Base-by-base conservation (phyloP, 2,797 vertebrate genomes). In the Neopelma chrysocephalum region DNA sequence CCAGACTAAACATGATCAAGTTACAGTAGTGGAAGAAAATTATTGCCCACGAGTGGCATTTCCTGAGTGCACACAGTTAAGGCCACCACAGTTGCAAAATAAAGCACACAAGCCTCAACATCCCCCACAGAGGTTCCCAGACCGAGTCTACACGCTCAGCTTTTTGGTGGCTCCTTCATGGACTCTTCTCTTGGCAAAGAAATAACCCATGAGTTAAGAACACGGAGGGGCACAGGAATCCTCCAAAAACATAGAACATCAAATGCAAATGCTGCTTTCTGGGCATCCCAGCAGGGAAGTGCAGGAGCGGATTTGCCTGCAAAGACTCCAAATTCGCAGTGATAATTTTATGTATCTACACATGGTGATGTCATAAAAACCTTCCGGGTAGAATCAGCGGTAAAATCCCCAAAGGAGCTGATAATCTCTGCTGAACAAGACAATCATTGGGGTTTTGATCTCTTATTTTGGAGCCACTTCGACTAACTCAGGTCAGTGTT, bases 211-310 rank as follows among this genome's bases (percentile, higher is more conserved):
- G 48, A 47, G 5, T 38, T 43, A 53, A 21, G 38, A 85, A 77
- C 8, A 36, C 0, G 1, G 7, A 32, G 34, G 34, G 17, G 20
- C 7, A 9, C 1, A 4, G 3, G 3, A 53, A 71, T 42, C 36
- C 29, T 87, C 23, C 64, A 50, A 31, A 81, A 47, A 36, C 11
- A 36, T 4, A 29, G 53, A 62, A 12, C 20, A 70, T 26, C 22
- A 62, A 40, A 61, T 10, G 36, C 12, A 78, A 77, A 78, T 10
- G n/a, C 23, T 27, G 22, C 21, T 12, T 58, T 68, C 32, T 31
- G 25, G n/a, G 12, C 26, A 65, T 10, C 14, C 13, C 38, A 58
- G n/a, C 42, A 34, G 0, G 7, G 4, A 9, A 83, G 9, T 15
- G 19, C 62, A 56, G 53, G 51, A 71, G 21, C 5, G 75, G 36